Evolutionary conservation across 1,140 invertebrate genomes (phyloP).

Genomic region (Apis dorsata): DNA sequence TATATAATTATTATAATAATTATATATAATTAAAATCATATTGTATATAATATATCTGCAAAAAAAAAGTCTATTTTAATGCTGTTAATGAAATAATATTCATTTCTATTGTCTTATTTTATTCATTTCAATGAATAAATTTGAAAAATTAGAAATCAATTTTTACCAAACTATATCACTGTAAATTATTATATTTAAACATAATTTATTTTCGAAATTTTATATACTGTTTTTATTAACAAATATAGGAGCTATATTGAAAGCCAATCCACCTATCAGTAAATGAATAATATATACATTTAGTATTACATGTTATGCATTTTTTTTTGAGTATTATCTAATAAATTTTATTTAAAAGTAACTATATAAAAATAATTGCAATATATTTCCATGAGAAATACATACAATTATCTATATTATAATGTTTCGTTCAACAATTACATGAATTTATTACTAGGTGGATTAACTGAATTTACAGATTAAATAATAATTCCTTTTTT

Average conservation of each 20-base stretch:
- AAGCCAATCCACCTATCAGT: slow-evolving; percentile 49
- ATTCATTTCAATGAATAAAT: slow-evolving; percentile 20
- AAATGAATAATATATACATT: slow-evolving; percentile 46
- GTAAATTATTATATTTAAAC: slow-evolving; percentile 39
- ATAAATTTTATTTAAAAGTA: slow-evolving; percentile 54
- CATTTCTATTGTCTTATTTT: slow-evolving; percentile 42
- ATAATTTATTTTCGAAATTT: slow-evolving; percentile 34
- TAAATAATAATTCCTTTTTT: neutral
- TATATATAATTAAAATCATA: slow-evolving; percentile 41
- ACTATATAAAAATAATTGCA: slow-evolving; percentile 42
- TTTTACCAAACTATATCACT: slow-evolving; percentile 38
- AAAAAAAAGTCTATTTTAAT: slow-evolving; percentile 24
- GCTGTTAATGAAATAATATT: slow-evolving; percentile 32
- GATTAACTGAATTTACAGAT: slow-evolving; percentile 19
- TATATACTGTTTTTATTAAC: slow-evolving; percentile 33
- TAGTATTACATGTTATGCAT: slow-evolving; percentile 41
- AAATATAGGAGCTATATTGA: slow-evolving; percentile 41
- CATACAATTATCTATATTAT: slow-evolving; percentile 43
- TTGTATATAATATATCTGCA: slow-evolving; percentile 28
- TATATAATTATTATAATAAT: slow-evolving; percentile 30
- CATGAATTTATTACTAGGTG: slow-evolving; percentile 50
- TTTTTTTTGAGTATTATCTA: slow-evolving; percentile 48
- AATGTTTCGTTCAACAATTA: slow-evolving; percentile 48
- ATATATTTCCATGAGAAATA: slow-evolving; percentile 48
- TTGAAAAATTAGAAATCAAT: slow-evolving; percentile 20